Evolutionary conservation across 2,888 invertebrate genomes (phyloP), one percentile per base, ranked within the genome.

Genomic region (Abscondita cerata): DNA sequence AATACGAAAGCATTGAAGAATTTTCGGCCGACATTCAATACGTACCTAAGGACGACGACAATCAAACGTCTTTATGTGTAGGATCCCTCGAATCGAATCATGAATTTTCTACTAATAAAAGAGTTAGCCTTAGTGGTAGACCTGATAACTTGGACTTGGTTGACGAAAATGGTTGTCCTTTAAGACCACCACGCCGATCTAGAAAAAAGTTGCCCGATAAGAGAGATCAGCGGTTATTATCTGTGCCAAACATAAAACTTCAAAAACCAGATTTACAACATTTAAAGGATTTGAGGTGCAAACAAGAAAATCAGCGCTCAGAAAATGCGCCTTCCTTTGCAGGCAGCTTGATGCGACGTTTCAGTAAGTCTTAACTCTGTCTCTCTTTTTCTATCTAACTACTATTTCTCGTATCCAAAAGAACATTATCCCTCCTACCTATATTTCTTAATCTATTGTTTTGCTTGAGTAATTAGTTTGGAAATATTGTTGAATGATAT

Each of bases 311-410:
- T 62, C 57, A 62, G 13, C n/a, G n/a, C n/a, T 13, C 62, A 20
- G 19, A 33, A 46, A 75, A 73, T 73, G 76, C 83, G 71, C 81
- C 83, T 59, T 82, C 88, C 66, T 88, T 90, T 83, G 87, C 90
- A 73, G 89, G 90, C 78, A 89, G 85, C 84, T 83, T 92, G 73
- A 90, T 90, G 84, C 86, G 92, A 80, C 89, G 92, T 85, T 91
- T 92, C 88, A 92, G 93, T 93, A 92, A 93, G 93, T 93, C 87
- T 84, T 80, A 80, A 61, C 48, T 59, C 61, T 66, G 19, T 66
- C 50, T 67, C 53, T 66, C 62, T 66, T 41, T 57, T 54, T 52
- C 59, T 53, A n/a, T 64, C 51, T 58, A 15, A 53, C 54, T 53
- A 18, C 38, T 36, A 36, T 46, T 12, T 47, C 47, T 53, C 50